Percentiles rank a stretch among this genome's conserved stretches.
phyloP scores from a whole-genome alignment of 2,888 invertebrate species.

The Byasa hedistus region DNA sequence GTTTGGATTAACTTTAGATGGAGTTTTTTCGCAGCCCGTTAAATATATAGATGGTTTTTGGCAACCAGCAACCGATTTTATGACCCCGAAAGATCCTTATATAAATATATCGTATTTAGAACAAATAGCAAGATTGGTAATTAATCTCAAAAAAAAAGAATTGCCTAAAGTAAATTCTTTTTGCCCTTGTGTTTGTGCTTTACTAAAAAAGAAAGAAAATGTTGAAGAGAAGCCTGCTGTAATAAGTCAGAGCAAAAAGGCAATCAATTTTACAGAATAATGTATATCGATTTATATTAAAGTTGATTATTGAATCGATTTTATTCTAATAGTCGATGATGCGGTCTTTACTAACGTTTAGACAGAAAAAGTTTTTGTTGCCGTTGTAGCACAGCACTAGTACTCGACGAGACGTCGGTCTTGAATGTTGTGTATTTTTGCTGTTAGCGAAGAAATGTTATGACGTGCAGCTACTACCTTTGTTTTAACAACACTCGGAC shows the following conservation, averaged over 20 bases:
- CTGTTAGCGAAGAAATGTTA: slow-evolving; percentile 69
- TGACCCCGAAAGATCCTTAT: slow-evolving; percentile 58
- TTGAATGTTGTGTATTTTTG: slow-evolving; percentile 48
- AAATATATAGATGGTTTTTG: slow-evolving; percentile 63
- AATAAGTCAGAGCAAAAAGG: neutral
- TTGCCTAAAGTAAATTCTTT: slow-evolving; percentile 51
- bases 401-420: slow-evolving; percentile 51
- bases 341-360: slow-evolving; percentile 25
- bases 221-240: neutral
- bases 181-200: slow-evolving; percentile 50
- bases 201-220: slow-evolving; percentile 35
- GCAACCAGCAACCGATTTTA: slow-evolving; percentile 63
- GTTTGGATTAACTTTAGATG: slow-evolving; percentile 74
- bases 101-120: slow-evolving; percentile 59
- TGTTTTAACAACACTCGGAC: slow-evolving; percentile 68
- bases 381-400: slow-evolving; percentile 41
- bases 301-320: slow-evolving; percentile 17
- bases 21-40: slow-evolving; percentile 81
- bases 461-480: slow-evolving; percentile 77
- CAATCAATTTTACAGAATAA: slow-evolving; percentile 21
- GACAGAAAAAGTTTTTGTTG: slow-evolving; percentile 1
- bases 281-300: neutral
- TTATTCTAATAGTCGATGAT: slow-evolving; percentile 1
- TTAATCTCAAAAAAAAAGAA: slow-evolving; percentile 47
- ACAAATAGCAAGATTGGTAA: slow-evolving; percentile 51